phyloP scores from a whole-genome alignment of 2,797 vertebrate species.

The Hoplostethus atlanticus region DNA sequence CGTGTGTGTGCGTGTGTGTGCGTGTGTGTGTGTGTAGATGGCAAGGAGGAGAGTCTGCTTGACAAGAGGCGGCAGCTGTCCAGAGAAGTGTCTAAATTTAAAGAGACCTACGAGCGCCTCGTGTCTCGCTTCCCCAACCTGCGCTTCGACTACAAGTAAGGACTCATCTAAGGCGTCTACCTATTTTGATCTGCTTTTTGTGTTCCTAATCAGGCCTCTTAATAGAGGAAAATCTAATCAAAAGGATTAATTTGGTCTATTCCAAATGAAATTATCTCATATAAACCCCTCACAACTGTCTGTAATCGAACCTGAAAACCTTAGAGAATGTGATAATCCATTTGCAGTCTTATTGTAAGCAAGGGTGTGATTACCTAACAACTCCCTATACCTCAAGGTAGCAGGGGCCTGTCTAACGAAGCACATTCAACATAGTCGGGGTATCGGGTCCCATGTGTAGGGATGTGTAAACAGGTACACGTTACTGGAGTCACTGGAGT shows the following conservation, averaged over 20 bases:
- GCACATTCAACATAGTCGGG: too few species aligned
- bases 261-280: too few species aligned
- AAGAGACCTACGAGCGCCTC: conserved; percentile 87
- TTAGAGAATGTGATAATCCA: not conserved
- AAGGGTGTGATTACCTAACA: not conserved
- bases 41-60: conserved; percentile 87
- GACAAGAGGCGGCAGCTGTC: conserved; percentile 85
- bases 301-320: not conserved
- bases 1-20: not conserved
- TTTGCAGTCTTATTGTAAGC: not conserved
- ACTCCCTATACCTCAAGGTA: too few species aligned
- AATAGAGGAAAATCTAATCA: too few species aligned
- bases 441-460: too few species aligned
- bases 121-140: conserved; percentile 91
- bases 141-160: conserved; percentile 94
- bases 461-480: not conserved
- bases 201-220: too few species aligned
- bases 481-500: too few species aligned
- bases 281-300: not conserved
- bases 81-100: conserved; percentile 82
- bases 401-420: too few species aligned
- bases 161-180: not conserved
- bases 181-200: not conserved
- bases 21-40: conserved; percentile 79
- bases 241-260: too few species aligned